These are phyloP conservation scores for Caenorhabditis imperialis DNA, from an alignment of 2,888 invertebrate genomes.

Conservation along the genomic window DNA sequence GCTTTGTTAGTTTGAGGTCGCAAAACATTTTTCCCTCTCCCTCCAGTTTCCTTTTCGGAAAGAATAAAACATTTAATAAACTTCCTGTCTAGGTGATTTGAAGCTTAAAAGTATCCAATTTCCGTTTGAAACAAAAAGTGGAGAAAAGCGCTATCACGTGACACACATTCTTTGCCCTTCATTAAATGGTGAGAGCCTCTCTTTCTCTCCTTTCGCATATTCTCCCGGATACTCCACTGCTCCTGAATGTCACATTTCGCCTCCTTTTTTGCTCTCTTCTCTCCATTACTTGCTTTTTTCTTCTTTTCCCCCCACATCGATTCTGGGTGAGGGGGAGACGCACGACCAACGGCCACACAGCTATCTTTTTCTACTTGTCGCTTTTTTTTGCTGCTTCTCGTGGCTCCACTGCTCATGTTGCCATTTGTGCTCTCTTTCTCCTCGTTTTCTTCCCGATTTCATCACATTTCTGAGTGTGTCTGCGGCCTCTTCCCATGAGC, in stretches of 20 bases:
- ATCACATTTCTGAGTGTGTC: slow-evolving; percentile 23
- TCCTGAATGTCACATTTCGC: not conserved
- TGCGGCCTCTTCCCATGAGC: not conserved
- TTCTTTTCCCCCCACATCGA: slow-evolving; percentile 29
- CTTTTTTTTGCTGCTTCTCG: slow-evolving; percentile 25
- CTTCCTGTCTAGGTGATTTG: too few relatives aligned
- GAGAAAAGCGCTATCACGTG: too few relatives aligned
- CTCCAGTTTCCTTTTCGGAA: too few relatives aligned
- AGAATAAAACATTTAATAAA: too few relatives aligned
- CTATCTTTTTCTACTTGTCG: slow-evolving; percentile 42
- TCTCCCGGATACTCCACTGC: not conserved
- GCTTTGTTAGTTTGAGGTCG: not conserved
- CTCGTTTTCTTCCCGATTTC: slow-evolving; percentile 26
- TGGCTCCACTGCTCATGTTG: slow-evolving; percentile 21
- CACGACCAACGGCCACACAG: slow-evolving; percentile 13
- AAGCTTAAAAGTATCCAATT: too few relatives aligned
- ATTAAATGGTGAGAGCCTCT: not conserved
- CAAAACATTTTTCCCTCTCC: not conserved
- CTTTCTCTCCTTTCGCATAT: not conserved
- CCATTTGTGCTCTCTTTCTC: slow-evolving; percentile 20
- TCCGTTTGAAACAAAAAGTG: too few relatives aligned
- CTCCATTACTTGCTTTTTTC: slow-evolving; percentile 32
- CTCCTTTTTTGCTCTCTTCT: slow-evolving; percentile 1
- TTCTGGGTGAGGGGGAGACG: slow-evolving; percentile 4
- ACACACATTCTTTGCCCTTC: not conserved